These are phyloP conservation scores for Xyliphius kryptos DNA, from an alignment of 2,113 vertebrate species.

Conservation along the genomic window DNA sequence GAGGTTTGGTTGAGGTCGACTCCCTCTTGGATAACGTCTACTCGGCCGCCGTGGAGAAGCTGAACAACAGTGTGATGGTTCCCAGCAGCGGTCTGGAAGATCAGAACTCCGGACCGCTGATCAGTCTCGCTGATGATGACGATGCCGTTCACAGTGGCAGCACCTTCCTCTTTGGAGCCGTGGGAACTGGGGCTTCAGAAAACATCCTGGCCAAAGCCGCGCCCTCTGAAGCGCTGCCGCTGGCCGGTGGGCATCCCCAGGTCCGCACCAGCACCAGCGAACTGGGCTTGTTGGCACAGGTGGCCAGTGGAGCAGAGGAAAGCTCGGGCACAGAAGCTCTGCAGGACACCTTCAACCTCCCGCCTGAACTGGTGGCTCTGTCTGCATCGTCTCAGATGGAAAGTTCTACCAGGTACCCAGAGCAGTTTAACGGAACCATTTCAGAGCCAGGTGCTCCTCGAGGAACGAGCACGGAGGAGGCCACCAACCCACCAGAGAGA, in stretches of 20 bases:
- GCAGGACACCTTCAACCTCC: constrained; percentile 82
- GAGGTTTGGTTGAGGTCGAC: constrained; percentile 86
- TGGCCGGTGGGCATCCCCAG: constrained; percentile 69
- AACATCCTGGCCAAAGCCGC: constrained; percentile 78
- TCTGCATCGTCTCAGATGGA: constrained; percentile 60
- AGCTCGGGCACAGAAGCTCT: constrained; percentile 69
- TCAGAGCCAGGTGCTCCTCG: constrained; percentile 67
- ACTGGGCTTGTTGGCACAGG: constrained; percentile 77
- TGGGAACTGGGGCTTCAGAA: constrained; percentile 67
- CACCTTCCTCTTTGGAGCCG: constrained; percentile 86
- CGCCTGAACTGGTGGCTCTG: constrained; percentile 69
- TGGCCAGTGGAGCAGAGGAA: constrained; percentile 70
- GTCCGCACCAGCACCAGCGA: constrained; percentile 72
- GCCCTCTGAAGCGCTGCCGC: constrained; percentile 69
- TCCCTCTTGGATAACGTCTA: constrained; percentile 92
- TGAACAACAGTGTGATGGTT: constrained; percentile 69
- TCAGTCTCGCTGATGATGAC: constrained; percentile 92
- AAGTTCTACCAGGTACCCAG: constrained; percentile 64
- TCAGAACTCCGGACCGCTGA: constrained; percentile 86
- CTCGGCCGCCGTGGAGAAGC: constrained; percentile 90
- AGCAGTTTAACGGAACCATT: constrained; percentile 60
- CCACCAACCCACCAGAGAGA: constrained; percentile 76
- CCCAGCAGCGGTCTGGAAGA: constrained; percentile 65
- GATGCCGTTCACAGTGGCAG: constrained; percentile 83
- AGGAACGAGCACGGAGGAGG: constrained; percentile 80